Base-by-base conservation (phyloP, 2,113 vertebrate species). In the Centropristis striata region DNA sequence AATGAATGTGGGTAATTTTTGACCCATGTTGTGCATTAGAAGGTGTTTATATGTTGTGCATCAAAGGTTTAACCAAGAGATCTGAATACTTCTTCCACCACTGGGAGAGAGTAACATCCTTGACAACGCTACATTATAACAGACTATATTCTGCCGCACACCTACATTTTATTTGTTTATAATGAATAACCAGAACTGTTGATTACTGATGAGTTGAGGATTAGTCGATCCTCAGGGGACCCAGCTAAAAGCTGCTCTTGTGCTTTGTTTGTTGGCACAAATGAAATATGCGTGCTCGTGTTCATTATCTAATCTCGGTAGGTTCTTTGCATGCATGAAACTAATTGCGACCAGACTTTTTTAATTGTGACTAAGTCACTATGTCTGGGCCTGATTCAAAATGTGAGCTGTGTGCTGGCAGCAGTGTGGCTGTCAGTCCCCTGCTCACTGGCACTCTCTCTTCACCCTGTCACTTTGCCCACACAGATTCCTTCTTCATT, bases 151-250 rank as follows among this genome's bases (percentile, higher is more conserved):
- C 39, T 60, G 16, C 6, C 20, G 39, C 8, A 18, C 46, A 61
- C 37, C 7, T 44, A 15, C 8, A 51, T 59, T 41, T n/a, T 15
- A 59, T 50, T 76, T 59, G 12, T 50, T 49, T 49, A 21, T 37
- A 14, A 55, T 54, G 15, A 49, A 39, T 41, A 50, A 18, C 14
- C 54, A 16, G 44, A n/a, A 36, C 25, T 64, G 7, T 44, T 64
- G 50, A 57, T 78, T 49, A 66, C 71, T 71, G 42, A 53, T 46
- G 70, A 68, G 37, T 75, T 72, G 32, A 12, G 36, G 51, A 66
- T 79, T 46, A 81, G 36, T 57, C 66, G 36, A 41, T 39, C 23
- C 44, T 57, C 23, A 4, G 21, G 16, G 39, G 39, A 41, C 37
- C 4, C 12, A 1, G 20, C 78, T 12, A 36, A 8, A 59, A 37